Percentiles rank a stretch among this genome's conserved stretches.
Evolutionary conservation across 2,888 invertebrate species (phyloP).

Genomic region (Phorcus lineatus): DNA sequence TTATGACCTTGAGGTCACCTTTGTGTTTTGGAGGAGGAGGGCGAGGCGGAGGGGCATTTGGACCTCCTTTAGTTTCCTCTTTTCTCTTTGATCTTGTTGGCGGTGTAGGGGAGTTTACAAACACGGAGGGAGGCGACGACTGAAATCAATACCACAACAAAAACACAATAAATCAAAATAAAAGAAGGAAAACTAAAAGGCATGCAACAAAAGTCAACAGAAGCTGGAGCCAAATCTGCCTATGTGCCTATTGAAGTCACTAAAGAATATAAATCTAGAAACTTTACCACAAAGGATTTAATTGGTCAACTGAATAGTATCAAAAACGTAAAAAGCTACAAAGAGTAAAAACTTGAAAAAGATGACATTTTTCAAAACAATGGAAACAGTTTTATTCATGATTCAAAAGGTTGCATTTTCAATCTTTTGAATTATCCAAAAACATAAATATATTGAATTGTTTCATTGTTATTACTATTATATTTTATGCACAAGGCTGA

Average conservation of each 20-base stretch:
- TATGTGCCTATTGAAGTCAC: neutral
- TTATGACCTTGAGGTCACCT: conserved; percentile 7
- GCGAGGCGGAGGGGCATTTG: conserved; percentile 14
- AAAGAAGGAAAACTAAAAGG: conserved; percentile 35
- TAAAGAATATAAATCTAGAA: neutral
- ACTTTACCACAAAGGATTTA: neutral
- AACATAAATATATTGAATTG: no score
- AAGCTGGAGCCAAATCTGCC: conserved; percentile 13
- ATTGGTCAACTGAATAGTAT: neutral
- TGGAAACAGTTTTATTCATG: no score
- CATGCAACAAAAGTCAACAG: conserved; percentile 29
- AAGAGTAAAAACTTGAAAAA: neutral
- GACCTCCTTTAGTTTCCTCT: neutral
- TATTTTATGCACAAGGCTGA: neutral
- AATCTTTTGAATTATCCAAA: no score
- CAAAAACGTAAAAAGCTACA: neutral
- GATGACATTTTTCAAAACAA: no score
- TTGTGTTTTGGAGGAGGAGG: conserved; percentile 9
- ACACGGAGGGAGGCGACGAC: conserved; percentile 45
- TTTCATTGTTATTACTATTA: no score
- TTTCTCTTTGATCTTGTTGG: conserved; percentile 45
- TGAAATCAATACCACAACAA: conserved; percentile 51
- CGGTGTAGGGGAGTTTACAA: conserved; percentile 35
- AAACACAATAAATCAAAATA: conserved; percentile 49
- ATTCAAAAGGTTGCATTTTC: no score